Evolutionary conservation across 1,140 invertebrate species (phyloP).

Genomic region (Eciton burchellii): DNA sequence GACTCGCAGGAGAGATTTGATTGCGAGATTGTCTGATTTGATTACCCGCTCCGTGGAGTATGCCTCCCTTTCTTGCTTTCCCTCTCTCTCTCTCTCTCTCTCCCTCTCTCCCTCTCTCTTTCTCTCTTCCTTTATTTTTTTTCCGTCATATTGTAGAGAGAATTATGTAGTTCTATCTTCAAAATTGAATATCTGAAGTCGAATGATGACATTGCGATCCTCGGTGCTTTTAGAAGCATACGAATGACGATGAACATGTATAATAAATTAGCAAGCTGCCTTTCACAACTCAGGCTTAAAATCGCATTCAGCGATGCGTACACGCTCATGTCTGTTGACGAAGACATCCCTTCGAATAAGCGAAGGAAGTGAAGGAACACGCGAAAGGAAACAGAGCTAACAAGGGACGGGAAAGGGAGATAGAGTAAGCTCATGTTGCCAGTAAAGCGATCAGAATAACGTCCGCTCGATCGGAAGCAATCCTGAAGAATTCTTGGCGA

Average conservation of each 20-base stretch:
- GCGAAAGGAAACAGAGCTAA: not conserved
- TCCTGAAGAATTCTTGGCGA: slow-evolving; percentile 12
- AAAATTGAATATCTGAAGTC: slow-evolving; percentile 30
- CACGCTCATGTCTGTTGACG: not conserved
- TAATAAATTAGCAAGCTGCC: no score
- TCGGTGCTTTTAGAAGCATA: slow-evolving; percentile 3
- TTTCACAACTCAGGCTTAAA: slow-evolving; percentile 1
- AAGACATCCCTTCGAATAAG: not conserved
- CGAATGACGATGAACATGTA: not conserved
- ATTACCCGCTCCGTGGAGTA: slow-evolving; percentile 44
- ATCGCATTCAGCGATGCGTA: no score
- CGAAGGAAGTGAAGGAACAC: not conserved
- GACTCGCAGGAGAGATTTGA: slow-evolving; percentile 42
- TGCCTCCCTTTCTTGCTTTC: no score
- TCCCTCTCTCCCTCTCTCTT: not conserved
- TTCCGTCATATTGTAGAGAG: no score
- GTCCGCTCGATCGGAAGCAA: slow-evolving; percentile 42
- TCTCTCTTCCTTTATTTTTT: no score
- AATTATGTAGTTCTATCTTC: not conserved
- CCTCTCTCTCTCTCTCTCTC: no score
- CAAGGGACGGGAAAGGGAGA: not conserved
- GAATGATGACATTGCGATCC: not conserved
- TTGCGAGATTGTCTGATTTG: slow-evolving; percentile 52
- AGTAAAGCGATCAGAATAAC: slow-evolving; percentile 58
- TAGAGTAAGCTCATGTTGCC: slow-evolving; percentile 22